Evolutionary conservation across 2,797 vertebrate genomes (phyloP).

Genomic region (Scyliorhinus canicula): DNA sequence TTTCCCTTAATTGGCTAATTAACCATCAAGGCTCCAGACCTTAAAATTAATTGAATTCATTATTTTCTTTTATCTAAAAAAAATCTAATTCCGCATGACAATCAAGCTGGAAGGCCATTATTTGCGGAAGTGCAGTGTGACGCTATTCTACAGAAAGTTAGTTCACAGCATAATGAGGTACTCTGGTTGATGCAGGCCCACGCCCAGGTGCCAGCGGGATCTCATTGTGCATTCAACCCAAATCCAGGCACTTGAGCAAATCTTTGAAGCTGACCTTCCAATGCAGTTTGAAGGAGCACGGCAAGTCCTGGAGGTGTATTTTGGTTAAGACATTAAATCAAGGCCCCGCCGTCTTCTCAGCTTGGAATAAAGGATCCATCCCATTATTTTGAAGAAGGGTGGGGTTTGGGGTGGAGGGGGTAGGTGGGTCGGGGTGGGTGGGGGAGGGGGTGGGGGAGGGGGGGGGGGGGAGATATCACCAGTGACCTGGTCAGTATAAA

Average conservation of each 20-base stretch:
- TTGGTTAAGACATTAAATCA: background rate
- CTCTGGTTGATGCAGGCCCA: background rate
- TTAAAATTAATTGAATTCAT: background rate
- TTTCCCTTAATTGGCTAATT: conserved; percentile 29
- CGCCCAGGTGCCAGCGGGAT: background rate
- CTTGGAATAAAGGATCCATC: background rate
- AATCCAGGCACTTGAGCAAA: background rate
- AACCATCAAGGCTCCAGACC: background rate
- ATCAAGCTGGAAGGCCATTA: background rate
- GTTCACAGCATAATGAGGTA: background rate
- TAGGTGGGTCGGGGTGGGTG: too few relatives aligned
- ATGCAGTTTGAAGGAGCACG: too few relatives aligned
- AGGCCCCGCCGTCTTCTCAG: background rate
- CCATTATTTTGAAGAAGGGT: background rate
- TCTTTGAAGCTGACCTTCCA: background rate
- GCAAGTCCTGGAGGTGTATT: too few relatives aligned
- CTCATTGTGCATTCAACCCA: background rate
- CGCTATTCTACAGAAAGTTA: background rate
- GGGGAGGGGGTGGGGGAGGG: too few relatives aligned
- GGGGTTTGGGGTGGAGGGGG: too few relatives aligned
- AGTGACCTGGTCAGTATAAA: background rate
- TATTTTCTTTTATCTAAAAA: background rate
- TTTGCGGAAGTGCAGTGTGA: background rate
- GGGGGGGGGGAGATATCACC: background rate
- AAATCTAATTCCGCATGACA: conserved; percentile 4